Evolutionary conservation across 2,797 vertebrate genomes (phyloP), one percentile per base, ranked within the genome.

Genomic region (Pseudotriccus pelzelni): DNA sequence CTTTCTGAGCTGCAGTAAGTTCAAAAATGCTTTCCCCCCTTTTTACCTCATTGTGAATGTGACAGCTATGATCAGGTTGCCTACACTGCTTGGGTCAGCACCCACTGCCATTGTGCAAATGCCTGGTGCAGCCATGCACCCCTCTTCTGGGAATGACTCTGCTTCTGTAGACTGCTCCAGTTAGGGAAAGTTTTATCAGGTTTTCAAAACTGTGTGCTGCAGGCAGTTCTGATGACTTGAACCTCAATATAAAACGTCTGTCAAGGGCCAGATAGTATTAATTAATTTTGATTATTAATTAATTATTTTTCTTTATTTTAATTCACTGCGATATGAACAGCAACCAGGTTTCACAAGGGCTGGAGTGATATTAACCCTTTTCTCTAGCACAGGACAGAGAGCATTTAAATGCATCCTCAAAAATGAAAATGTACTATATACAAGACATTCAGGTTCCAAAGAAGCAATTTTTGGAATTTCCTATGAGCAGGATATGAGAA

Each of bases 81-180:
- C 46, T 47, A 47, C 55, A 18, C 6, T 76, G 41, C n/a, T 34
- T 53, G 32, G 59, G 34, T 19, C 59, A 77, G 18, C 32, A 44
- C 1, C 20, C 77, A 14, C 7, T 0, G 4, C 30, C 44, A 53
- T 39, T 2, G 0, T 2, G 4, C 23, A 59, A 14, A 10, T 37
- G 58, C 32, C 37, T 1, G 1, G 25, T 1, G 1, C 39, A 84
- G 28, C 23, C 36, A 13, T 5, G 27, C 16, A 23, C 18, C 6
- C 8, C n/a, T 91, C 22, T 62, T 30, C 44, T 78, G 52, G 14
- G 52, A 67, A 39, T 43, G 43, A 62, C 28, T 20, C 50, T 6
- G 1, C 21, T 50, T 73, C 47, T 58, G 15, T 15, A 23, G 19
- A 36, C n/a, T 4, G 1, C 24, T 39, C 21, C 44, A 43, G n/a